These are phyloP conservation scores for Euwallacea similis DNA, from an alignment of 1,140 invertebrate species.

Conservation along the genomic window DNA sequence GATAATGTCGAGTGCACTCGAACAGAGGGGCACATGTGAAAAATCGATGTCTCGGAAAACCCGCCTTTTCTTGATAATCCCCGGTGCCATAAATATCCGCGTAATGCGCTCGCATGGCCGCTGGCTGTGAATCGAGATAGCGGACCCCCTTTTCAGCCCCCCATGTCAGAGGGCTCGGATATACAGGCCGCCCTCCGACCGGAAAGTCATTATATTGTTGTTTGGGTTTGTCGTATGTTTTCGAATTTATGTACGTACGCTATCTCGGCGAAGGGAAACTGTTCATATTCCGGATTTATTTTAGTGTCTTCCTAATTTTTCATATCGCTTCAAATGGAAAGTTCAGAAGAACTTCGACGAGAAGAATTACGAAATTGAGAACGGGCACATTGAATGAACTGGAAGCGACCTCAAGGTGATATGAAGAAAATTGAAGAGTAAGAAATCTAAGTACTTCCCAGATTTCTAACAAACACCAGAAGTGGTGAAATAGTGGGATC, in stretches of 20 bases:
- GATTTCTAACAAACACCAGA: too few relatives aligned
- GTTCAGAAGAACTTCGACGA: too few relatives aligned
- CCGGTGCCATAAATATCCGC: constrained; percentile 51
- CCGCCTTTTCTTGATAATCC: constrained; percentile 51
- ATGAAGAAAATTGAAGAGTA: too few relatives aligned
- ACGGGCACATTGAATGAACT: too few relatives aligned
- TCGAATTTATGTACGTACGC: background rate
- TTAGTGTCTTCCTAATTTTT: too few relatives aligned
- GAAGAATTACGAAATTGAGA: too few relatives aligned
- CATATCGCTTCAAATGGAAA: too few relatives aligned
- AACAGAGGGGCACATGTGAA: constrained; percentile 48
- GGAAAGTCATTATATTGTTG: constrained; percentile 31
- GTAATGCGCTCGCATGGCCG: constrained; percentile 53
- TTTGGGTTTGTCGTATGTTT: constrained; percentile 20
- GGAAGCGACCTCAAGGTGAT: too few relatives aligned
- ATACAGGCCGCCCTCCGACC: constrained; percentile 28
- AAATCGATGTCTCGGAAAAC: constrained; percentile 50
- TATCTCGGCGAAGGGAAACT: background rate
- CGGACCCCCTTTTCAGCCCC: constrained; percentile 21
- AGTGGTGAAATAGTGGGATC: too few relatives aligned
- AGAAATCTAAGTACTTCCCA: too few relatives aligned
- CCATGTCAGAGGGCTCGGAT: constrained; percentile 17
- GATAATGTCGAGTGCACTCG: constrained; percentile 44
- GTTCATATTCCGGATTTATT: background rate
- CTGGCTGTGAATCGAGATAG: constrained; percentile 53